Percentiles rank a stretch among this genome's conserved stretches.
Conservation (phyloP, 2,888 invertebrate species). For the Cerceris ruficornis region DNA sequence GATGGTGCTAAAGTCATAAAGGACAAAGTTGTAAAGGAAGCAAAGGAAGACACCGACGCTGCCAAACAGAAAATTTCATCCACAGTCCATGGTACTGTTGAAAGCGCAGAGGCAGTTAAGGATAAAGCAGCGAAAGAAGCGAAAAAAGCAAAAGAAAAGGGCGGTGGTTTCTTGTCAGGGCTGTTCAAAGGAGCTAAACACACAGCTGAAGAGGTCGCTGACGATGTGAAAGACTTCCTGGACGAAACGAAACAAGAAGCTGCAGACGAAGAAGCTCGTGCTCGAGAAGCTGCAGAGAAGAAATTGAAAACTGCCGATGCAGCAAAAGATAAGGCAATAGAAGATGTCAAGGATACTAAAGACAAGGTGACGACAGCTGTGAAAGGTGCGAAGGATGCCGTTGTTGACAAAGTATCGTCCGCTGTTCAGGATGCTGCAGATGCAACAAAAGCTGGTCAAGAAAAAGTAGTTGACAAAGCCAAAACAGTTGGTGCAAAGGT, state of each 20-base stretch:
- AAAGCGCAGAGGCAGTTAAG: slow-evolving; percentile 69
- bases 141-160: slow-evolving; percentile 70
- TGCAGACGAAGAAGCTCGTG: slow-evolving; percentile 45
- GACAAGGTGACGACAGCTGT: slow-evolving; percentile 39
- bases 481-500: slow-evolving; percentile 9
- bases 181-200: slow-evolving; percentile 67
- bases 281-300: slow-evolving; percentile 14
- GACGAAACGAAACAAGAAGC: slow-evolving; percentile 46
- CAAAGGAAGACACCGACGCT: slow-evolving; percentile 55
- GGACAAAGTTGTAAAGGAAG: slow-evolving; percentile 80
- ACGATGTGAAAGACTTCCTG: slow-evolving; percentile 80
- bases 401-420: slow-evolving; percentile 36
- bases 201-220: slow-evolving; percentile 56
- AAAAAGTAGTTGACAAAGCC: slow-evolving; percentile 81
- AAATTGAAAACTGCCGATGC: slow-evolving; percentile 22
- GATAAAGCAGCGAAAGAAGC: slow-evolving; percentile 62
- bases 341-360: slow-evolving; percentile 48
- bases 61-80: slow-evolving; percentile 29
- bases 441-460: slow-evolving; percentile 81
- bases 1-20: slow-evolving; percentile 75
- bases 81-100: slow-evolving; percentile 15
- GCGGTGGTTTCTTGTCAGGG: slow-evolving; percentile 64
- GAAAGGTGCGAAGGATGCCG: slow-evolving; percentile 49
- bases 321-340: slow-evolving; percentile 16
- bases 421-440: slow-evolving; percentile 71